Conservation (phyloP, 2,797 vertebrate genomes). For the Vultur gryphus region DNA sequence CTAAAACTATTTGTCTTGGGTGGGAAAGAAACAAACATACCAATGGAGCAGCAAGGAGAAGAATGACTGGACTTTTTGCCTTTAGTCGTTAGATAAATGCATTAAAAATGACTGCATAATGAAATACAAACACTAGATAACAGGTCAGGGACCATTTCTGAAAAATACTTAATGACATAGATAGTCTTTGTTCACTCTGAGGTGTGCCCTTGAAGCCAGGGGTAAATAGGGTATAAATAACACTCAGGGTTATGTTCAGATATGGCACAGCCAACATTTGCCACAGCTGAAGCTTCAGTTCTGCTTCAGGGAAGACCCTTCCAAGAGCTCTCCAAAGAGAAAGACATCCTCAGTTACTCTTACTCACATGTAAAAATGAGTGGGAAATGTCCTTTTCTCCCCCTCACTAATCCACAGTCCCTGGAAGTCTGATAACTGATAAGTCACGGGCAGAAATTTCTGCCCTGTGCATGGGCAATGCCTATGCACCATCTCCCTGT, state of each 20-base stretch:
- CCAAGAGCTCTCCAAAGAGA: neutral
- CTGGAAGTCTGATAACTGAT: neutral
- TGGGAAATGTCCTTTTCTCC: neutral
- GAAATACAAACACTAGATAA: neutral
- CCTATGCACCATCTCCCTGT: neutral
- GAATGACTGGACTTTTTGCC: neutral
- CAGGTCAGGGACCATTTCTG: neutral
- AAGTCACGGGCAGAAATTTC: neutral
- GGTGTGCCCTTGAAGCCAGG: neutral
- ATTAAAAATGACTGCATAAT: neutral
- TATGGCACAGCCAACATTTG: neutral
- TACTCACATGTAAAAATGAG: neutral
- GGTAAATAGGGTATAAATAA: neutral
- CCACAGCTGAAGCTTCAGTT: neutral
- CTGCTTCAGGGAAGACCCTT: neutral
- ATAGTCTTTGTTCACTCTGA: neutral
- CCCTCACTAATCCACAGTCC: neutral
- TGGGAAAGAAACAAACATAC: neutral
- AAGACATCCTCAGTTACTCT: neutral
- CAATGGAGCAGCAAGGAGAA: neutral
- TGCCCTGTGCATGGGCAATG: neutral
- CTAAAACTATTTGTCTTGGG: constrained; percentile 11
- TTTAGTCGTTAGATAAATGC: neutral
- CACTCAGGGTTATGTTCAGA: neutral
- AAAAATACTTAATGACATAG: neutral